Evolutionary conservation across 2,797 vertebrate genomes (phyloP).

Genomic region (Gephyroberyx darwinii): DNA sequence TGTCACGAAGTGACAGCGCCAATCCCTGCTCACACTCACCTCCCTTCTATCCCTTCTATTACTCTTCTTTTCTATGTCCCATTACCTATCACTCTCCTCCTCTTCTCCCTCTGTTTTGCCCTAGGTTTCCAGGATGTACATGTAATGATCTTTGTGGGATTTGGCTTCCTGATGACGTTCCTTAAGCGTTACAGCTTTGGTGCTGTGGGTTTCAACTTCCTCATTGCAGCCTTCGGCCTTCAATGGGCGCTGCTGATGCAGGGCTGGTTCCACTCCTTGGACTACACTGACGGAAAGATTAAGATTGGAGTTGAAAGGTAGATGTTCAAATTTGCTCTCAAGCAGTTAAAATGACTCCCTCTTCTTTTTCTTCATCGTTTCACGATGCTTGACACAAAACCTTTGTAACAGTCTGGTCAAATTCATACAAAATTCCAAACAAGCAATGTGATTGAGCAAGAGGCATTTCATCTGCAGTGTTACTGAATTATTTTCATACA

Average conservation of each 20-base stretch:
- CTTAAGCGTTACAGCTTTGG: conserved; percentile 94
- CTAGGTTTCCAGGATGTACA: conserved; percentile 98
- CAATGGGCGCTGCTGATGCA: conserved; percentile 98
- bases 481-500: too few species aligned
- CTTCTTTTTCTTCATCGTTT: background rate
- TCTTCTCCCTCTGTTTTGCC: background rate
- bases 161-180: conserved; percentile 98
- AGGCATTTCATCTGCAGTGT: too few species aligned
- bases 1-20: too few species aligned
- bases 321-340: conserved; percentile 27
- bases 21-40: background rate
- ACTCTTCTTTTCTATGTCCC: background rate
- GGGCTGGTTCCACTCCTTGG: conserved; percentile 91
- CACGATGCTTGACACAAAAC: background rate
- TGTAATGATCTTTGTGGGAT: conserved; percentile 97
- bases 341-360: background rate
- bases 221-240: conserved; percentile 92
- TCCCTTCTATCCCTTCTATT: background rate
- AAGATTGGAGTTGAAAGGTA: conserved; percentile 90
- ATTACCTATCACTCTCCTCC: background rate
- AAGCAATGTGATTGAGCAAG: too few species aligned
- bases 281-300: conserved; percentile 82
- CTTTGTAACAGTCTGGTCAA: background rate
- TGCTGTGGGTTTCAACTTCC: conserved; percentile 93
- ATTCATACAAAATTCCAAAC: too few species aligned